Percentiles rank a stretch among this genome's conserved stretches.
phyloP scores from a whole-genome alignment of 2,113 vertebrate species.

The cat (Felis catus) region F.catus_Fca126_mat1.0 CM031421.1:114358501-114359000 shows the following conservation, averaged over 20 bases:
- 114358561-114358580: background rate
- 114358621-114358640: rapidly evolving
- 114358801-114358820: background rate
- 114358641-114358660: background rate
- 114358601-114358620: background rate
- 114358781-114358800: background rate
- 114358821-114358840: background rate
- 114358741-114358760: background rate
- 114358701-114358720: background rate
- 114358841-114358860: background rate
- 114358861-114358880: background rate
- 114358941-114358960: background rate
- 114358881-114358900: background rate
- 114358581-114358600: background rate
- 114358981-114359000: background rate
- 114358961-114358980: background rate
- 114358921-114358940: background rate
- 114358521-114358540: background rate
- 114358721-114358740: background rate
- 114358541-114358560: background rate
- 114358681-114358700: background rate
- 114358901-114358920: background rate
- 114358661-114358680: background rate
- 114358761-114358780: too few relatives aligned
- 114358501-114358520: background rate